phyloP scores from a whole-genome alignment of 1,140 invertebrate genomes.

The Phymastichus coffea region DNA sequence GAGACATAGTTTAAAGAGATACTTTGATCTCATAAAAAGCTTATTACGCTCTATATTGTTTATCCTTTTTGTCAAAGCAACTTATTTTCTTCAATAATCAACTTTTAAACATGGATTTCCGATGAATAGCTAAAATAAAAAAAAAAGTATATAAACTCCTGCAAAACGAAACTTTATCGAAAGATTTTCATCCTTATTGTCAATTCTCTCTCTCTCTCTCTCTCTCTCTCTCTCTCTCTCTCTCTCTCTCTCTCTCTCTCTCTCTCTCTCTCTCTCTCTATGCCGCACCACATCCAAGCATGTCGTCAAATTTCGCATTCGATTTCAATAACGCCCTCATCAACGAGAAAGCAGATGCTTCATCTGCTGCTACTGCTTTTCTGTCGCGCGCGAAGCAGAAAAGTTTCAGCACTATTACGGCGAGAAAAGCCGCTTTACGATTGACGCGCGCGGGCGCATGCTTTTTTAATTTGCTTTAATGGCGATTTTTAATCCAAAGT shows the following conservation, averaged over 20 bases:
- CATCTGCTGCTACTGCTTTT: background rate
- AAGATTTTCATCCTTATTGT: no score
- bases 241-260: slow-evolving; percentile 6
- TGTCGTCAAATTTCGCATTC: background rate
- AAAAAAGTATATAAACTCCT: no score
- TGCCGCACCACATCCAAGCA: slow-evolving; percentile 33
- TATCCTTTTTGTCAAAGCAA: no score
- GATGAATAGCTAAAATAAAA: no score
- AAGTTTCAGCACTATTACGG: slow-evolving; percentile 19
- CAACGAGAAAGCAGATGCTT: background rate
- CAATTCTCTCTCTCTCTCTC: slow-evolving; percentile 1
- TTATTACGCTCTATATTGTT: no score
- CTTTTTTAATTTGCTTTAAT: slow-evolving; percentile 16
- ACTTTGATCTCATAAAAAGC: no score
- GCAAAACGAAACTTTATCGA: no score
- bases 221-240: slow-evolving; percentile 24
- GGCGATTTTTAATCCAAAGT: slow-evolving; percentile 7
- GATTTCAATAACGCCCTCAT: background rate
- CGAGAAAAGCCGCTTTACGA: background rate
- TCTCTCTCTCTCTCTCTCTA: slow-evolving; percentile 18
- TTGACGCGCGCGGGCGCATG: background rate
- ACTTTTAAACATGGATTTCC: no score
- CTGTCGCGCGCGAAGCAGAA: background rate
- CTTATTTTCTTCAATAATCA: no score
- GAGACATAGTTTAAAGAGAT: no score